Evolutionary conservation across 2,888 invertebrate genomes (phyloP).

Genomic region (Neocrepidodera transversa): DNA sequence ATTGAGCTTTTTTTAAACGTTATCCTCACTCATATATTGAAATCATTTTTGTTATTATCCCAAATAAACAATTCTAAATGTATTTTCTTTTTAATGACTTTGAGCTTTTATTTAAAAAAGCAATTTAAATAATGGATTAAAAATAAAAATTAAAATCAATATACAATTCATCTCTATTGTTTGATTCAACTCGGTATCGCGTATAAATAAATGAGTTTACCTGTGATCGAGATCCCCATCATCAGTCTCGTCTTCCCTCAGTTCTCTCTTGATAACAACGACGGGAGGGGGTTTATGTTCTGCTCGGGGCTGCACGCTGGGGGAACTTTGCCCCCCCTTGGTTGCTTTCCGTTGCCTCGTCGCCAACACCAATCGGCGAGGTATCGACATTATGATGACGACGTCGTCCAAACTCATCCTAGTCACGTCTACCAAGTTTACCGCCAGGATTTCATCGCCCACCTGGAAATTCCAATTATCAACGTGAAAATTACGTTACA

Average conservation of each 20-base stretch:
- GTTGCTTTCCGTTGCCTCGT: constrained; percentile 84
- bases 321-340: constrained; percentile 61
- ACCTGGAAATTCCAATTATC: constrained; percentile 66
- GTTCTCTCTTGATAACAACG: constrained; percentile 87
- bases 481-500: not conserved
- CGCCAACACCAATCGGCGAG: constrained; percentile 90
- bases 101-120: too few relatives aligned
- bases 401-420: constrained; percentile 99
- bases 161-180: too few relatives aligned
- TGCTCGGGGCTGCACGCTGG: constrained; percentile 70
- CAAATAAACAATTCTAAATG: too few relatives aligned
- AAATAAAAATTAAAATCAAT: too few relatives aligned
- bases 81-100: too few relatives aligned
- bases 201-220: too few relatives aligned
- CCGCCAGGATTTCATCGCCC: constrained; percentile 97
- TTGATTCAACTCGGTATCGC: too few relatives aligned
- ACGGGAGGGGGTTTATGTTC: constrained; percentile 91
- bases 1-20: too few relatives aligned
- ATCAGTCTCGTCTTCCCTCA: constrained; percentile 81
- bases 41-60: too few relatives aligned
- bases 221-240: constrained; percentile 65
- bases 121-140: too few relatives aligned
- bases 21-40: too few relatives aligned
- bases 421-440: constrained; percentile 97
- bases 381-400: constrained; percentile 99